Base-by-base conservation (phyloP, 2,797 vertebrate species). In the Pangasius djambal region DNA sequence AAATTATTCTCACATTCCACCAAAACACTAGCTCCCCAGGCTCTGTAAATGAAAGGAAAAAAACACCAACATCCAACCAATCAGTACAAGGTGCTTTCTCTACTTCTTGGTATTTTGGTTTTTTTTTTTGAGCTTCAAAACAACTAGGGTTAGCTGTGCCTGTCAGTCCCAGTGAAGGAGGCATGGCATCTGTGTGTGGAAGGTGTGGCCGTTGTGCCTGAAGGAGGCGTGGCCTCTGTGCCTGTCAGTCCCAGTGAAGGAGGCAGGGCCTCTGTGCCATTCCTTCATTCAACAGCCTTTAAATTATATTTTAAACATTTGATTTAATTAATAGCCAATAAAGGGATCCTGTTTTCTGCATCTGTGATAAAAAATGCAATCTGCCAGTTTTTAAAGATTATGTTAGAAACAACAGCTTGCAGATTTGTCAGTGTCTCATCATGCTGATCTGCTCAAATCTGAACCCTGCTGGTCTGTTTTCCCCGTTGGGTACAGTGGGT, bases 381-480 rank as follows among this genome's bases (percentile, higher is more conserved):
- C 37, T 69, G 44, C 25, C 25, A 31, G 67, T 18, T 61, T 52
- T 34, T 22, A n/a, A 55, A 83, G 28, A n/a, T 15, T 34, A 55
- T 15, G 2, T 16, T 37, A 50, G 16, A 70, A 70, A 40, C n/a
- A 87, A 57, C 79, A 83, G 75, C 78, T 48, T 83, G 67, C 52
- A 44, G 22, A 88, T 40, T 69, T 81, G 44, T 69, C 61, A 65
- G 44, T 50, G 22, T 57, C 65, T 67, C 44, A 70, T 81, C 75
- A 57, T 8, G 2, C 34, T 55, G 86, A 81, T 69, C 65, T 88
- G 78, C 83, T 74, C 52, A 83, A 48, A 88, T 61, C 52, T 83
- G 50, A 82, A 83, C 8, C 65, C 37, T 70, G 48, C 72, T 78
- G 70, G 31, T 77, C 37, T 28, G 57, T 48, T 65, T 83, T 74